Evolutionary conservation across 2,888 invertebrate genomes (phyloP), one percentile per base, ranked within the genome.

Genomic region (Drosophila sordidula): DNA sequence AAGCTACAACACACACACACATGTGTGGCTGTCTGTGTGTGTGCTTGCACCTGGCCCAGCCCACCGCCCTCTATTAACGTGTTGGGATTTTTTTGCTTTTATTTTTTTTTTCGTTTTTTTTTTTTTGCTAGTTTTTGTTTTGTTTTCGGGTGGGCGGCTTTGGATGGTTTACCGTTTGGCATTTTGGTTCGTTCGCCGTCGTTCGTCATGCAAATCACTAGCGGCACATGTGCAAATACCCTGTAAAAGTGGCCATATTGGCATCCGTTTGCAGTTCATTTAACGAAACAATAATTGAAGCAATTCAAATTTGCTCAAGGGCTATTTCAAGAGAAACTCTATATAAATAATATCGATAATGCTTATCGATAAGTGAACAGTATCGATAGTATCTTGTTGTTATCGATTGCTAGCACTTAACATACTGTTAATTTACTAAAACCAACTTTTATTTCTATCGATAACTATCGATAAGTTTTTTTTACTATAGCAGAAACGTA

Each of bases 201-300:
- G 49, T 59, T 70, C 58, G 58, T 73, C 75, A 73, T 73, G 70
- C 75, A 74, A 74, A 74, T 70, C 57, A 63, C 46, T 32, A 25
- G 45, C 61, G 25, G 47, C 54, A 74, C 63, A 73, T 72, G 56
- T 45, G 22, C 26, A 18, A 12, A 54, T 68, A 45, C 73, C 36
- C 51, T 67, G 11, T 6, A 18, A 12, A 11, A 45, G 12, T 4
- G 26, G 6, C 39, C 39, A 39, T 57, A 52, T 57, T 26, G 8
- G 26, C 18, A 46, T 9, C 26, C 12, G 16, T 18, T 38, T 5
- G 8, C 29, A 8, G 29, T 2, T 29, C 8, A 8, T 22, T 22
- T 22, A 12, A 32, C 3, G 4, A 32, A 32, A 2, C 9, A 32
- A 11, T 32, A 34, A 34, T 4, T 34, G 34, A 22, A 22, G 3